Conservation (phyloP, 2,113 vertebrate species). For the Okapia johnstoni region DNA sequence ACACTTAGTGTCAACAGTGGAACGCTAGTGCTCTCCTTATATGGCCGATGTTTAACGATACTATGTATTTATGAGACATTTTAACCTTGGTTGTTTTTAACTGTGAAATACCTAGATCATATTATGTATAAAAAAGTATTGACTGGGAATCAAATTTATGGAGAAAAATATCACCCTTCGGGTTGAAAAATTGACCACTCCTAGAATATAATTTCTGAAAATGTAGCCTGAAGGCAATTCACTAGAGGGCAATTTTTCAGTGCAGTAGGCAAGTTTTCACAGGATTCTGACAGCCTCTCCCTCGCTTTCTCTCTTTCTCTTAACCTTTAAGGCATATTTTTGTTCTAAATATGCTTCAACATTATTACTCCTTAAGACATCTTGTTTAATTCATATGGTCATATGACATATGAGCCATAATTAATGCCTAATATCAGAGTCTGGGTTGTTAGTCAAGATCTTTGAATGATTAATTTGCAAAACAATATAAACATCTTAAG, state of each 20-base stretch:
- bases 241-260: slow-evolving; percentile 63
- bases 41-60: background rate
- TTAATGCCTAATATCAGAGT: background rate
- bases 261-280: slow-evolving; percentile 41
- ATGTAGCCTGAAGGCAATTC: slow-evolving; percentile 52
- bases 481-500: background rate
- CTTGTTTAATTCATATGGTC: background rate
- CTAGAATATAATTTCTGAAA: slow-evolving; percentile 68
- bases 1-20: background rate
- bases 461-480: background rate
- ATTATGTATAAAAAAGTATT: slow-evolving; percentile 56
- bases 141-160: slow-evolving; percentile 60
- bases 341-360: slow-evolving; percentile 19
- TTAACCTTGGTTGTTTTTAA: slow-evolving; percentile 62
- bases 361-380: background rate
- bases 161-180: slow-evolving; percentile 48
- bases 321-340: background rate
- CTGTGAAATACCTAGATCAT: slow-evolving; percentile 42
- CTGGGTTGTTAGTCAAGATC: background rate
- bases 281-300: slow-evolving; percentile 35
- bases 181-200: slow-evolving; percentile 66
- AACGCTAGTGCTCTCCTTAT: background rate
- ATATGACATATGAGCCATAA: background rate
- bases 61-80: slow-evolving; percentile 28
- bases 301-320: background rate